A percentile compares a stretch with the other conserved stretches of the same genome.
phyloP scores from a whole-genome alignment of 2,888 invertebrate species.

The Metopia argyrocephala region DNA sequence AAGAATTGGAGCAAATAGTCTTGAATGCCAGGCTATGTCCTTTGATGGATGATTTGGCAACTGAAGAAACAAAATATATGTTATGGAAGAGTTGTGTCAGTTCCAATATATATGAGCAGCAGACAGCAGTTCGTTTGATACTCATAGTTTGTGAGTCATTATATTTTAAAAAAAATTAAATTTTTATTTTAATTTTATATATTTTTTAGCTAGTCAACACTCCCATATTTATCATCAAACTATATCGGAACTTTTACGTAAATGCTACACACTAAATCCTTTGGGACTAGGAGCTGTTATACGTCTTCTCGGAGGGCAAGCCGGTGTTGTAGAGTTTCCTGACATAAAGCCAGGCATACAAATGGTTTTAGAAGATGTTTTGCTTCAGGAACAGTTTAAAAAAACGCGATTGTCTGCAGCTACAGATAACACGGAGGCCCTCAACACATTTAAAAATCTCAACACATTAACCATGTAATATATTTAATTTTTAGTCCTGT shows the following conservation, averaged over 20 bases:
- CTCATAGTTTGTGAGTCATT: constrained; percentile 80
- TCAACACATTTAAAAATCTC: constrained; percentile 79
- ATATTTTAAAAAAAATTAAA: not conserved
- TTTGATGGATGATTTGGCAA: constrained; percentile 80
- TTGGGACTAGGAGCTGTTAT: constrained; percentile 76
- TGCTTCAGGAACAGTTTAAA: constrained; percentile 76
- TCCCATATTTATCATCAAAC: constrained; percentile 78
- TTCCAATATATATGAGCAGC: constrained; percentile 80
- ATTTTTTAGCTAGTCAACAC: constrained; percentile 75
- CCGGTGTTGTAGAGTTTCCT: constrained; percentile 76
- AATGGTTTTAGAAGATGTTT: constrained; percentile 76
- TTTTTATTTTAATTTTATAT: no score
- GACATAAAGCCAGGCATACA: constrained; percentile 75
- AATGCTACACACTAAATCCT: constrained; percentile 71
- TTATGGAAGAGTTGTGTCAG: constrained; percentile 79
- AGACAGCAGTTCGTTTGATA: constrained; percentile 82
- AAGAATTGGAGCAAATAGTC: constrained; percentile 82
- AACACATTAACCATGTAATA: constrained; percentile 77
- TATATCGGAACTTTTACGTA: constrained; percentile 75
- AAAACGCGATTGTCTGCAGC: constrained; percentile 70
- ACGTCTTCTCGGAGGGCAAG: constrained; percentile 75
- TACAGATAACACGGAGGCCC: constrained; percentile 72
- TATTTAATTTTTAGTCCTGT: constrained; percentile 12
- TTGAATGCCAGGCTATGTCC: constrained; percentile 79
- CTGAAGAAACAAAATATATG: constrained; percentile 81